Conservation (phyloP, 2,888 invertebrate genomes). For the Mesochorus sp. region DNA sequence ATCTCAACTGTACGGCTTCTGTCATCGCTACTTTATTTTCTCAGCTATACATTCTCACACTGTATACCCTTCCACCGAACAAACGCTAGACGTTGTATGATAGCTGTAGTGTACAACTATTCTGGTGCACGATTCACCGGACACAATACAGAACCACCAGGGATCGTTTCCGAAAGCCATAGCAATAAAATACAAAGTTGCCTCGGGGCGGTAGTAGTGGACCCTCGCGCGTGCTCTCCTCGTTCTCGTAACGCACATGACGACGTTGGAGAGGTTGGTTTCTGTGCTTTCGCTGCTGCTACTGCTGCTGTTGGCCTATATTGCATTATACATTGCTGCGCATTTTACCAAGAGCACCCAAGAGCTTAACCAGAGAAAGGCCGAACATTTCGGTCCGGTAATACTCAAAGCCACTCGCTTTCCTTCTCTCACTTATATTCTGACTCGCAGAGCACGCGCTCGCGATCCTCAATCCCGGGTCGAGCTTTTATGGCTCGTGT, state of each 20-base stretch:
- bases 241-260: conserved; percentile 51
- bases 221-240: conserved; percentile 11
- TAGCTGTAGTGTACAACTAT: conserved; percentile 38
- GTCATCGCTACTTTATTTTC: conserved; percentile 51
- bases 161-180: conserved; percentile 65
- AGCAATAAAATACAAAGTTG: conserved; percentile 64
- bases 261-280: conserved; percentile 16
- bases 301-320: conserved; percentile 49
- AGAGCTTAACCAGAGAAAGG: conserved; percentile 58
- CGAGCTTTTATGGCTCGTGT: conserved; percentile 45
- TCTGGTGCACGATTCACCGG: conserved; percentile 47
- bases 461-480: conserved; percentile 4
- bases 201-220: conserved; percentile 43
- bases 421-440: conserved; percentile 8
- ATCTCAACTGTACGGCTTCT: conserved; percentile 21
- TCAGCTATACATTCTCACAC: conserved; percentile 19
- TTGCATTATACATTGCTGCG: conserved; percentile 60
- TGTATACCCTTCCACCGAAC: not conserved
- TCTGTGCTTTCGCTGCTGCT: conserved; percentile 35
- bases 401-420: conserved; percentile 47
- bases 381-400: conserved; percentile 58
- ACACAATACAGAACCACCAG: conserved; percentile 57
- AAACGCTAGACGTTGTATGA: conserved; percentile 28
- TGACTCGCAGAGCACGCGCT: not conserved
- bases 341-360: conserved; percentile 57